These are phyloP conservation scores for Hirtodrosophila histrioides DNA, from an alignment of 2,888 invertebrate species.

Conservation along the genomic window DNA sequence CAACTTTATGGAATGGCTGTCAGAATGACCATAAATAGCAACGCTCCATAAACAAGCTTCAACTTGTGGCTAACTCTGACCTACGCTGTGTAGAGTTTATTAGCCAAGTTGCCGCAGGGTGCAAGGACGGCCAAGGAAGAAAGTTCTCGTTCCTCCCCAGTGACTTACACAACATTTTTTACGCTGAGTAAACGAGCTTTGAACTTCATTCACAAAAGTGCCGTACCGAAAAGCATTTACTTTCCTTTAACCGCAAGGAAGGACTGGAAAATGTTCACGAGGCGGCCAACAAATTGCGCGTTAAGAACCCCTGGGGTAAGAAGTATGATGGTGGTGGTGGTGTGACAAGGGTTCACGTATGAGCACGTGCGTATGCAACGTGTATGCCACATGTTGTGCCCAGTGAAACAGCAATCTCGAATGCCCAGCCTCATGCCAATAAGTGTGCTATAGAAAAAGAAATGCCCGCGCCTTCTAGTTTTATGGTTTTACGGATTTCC, in stretches of 20 bases:
- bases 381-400: slow-evolving; percentile 7
- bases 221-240: not conserved
- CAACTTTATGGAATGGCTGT: not conserved
- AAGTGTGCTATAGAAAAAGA: slow-evolving; percentile 12
- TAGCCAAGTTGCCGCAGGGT: slow-evolving; percentile 27
- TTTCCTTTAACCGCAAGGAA: slow-evolving; percentile 3
- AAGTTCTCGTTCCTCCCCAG: slow-evolving; percentile 17
- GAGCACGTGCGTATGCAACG: slow-evolving; percentile 26
- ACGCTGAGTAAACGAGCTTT: slow-evolving; percentile 18
- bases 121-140: slow-evolving; percentile 7
- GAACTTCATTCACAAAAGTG: slow-evolving; percentile 72
- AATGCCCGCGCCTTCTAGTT: slow-evolving; percentile 29
- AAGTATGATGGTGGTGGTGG: not conserved
- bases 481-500: slow-evolving; percentile 38
- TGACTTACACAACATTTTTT: slow-evolving; percentile 17
- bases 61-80: slow-evolving; percentile 34
- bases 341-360: not conserved
- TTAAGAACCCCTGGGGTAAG: slow-evolving; percentile 11
- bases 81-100: slow-evolving; percentile 37
- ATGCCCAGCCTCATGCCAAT: slow-evolving; percentile 1
- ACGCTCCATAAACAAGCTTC: slow-evolving; percentile 35
- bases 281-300: slow-evolving; percentile 47
- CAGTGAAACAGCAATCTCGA: slow-evolving; percentile 1
- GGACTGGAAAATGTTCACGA: slow-evolving; percentile 55
- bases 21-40: slow-evolving; percentile 26